phyloP scores from a whole-genome alignment of 2,113 vertebrate genomes.

The Phrynosoma platyrhinos region DNA sequence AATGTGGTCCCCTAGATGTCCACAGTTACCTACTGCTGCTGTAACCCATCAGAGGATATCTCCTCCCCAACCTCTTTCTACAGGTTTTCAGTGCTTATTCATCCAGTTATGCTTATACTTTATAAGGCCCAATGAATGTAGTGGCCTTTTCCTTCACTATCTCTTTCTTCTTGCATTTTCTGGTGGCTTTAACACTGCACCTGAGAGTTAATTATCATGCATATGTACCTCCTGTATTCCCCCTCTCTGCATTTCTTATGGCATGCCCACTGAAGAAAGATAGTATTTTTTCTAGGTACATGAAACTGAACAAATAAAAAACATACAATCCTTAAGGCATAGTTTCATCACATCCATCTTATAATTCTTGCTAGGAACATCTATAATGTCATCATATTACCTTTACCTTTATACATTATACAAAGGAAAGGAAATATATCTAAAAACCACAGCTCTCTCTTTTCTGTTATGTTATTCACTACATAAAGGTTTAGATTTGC shows the following conservation, averaged over 20 bases:
- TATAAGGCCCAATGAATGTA: background rate
- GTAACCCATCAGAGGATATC: background rate
- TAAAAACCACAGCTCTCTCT: background rate
- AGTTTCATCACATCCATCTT: background rate
- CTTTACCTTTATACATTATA: background rate
- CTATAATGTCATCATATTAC: background rate
- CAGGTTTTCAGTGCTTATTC: background rate
- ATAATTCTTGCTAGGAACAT: background rate
- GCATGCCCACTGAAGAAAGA: background rate
- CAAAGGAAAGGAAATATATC: background rate
- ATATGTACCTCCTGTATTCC: background rate
- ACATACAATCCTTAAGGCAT: background rate
- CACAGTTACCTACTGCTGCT: no score
- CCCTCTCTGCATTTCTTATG: background rate
- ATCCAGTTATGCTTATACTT: background rate
- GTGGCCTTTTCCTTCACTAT: background rate
- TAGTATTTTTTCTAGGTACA: background rate
- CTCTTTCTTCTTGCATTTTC: background rate
- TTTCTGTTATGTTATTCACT: background rate
- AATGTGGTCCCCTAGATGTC: no score
- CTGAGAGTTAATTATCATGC: background rate
- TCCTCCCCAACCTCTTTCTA: no score
- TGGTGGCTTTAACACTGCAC: background rate
- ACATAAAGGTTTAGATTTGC: background rate
- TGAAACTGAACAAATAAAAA: conserved; percentile 9